phyloP scores from a whole-genome alignment of 2,888 invertebrate genomes.

The Blastobasis adustella region DNA sequence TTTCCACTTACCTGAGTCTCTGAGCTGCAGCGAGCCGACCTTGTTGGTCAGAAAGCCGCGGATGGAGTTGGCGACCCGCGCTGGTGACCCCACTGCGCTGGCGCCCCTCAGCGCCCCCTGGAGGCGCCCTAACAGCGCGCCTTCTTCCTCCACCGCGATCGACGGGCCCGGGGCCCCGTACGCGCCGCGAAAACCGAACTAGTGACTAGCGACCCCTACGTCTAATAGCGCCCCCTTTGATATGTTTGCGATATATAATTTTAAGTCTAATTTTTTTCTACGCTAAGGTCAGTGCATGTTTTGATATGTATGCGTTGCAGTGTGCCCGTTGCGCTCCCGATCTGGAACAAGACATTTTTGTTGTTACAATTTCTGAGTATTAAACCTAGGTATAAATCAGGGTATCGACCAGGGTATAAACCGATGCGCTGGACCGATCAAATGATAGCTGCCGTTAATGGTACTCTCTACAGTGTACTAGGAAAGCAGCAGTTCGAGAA shows the following conservation, averaged over 20 bases:
- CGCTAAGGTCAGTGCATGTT: slow-evolving; percentile 51
- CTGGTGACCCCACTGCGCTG: slow-evolving; percentile 80
- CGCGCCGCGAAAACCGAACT: not conserved
- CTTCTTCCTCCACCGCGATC: slow-evolving; percentile 59
- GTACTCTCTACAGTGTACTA: too few relatives aligned
- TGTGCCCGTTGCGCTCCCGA: slow-evolving; percentile 52
- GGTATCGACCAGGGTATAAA: too few relatives aligned
- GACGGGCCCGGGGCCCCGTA: slow-evolving; percentile 1
- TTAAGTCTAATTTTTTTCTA: not conserved
- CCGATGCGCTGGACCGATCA: too few relatives aligned
- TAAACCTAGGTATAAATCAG: too few relatives aligned
- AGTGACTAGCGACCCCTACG: not conserved
- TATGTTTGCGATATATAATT: not conserved
- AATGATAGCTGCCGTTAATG: too few relatives aligned
- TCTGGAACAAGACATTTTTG: slow-evolving; percentile 44
- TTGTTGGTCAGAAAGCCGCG: slow-evolving; percentile 81
- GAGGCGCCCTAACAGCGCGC: slow-evolving; percentile 78
- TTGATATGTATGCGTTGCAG: slow-evolving; percentile 63
- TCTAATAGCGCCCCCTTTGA: not conserved
- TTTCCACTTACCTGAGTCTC: slow-evolving; percentile 80
- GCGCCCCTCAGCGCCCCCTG: slow-evolving; percentile 81
- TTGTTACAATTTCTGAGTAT: too few relatives aligned
- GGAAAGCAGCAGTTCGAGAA: too few relatives aligned
- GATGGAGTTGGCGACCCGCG: slow-evolving; percentile 83
- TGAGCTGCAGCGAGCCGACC: slow-evolving; percentile 78